These are phyloP conservation scores for Anoplius nigerrimus DNA, from an alignment of 2,888 invertebrate species.

Conservation along the genomic window DNA sequence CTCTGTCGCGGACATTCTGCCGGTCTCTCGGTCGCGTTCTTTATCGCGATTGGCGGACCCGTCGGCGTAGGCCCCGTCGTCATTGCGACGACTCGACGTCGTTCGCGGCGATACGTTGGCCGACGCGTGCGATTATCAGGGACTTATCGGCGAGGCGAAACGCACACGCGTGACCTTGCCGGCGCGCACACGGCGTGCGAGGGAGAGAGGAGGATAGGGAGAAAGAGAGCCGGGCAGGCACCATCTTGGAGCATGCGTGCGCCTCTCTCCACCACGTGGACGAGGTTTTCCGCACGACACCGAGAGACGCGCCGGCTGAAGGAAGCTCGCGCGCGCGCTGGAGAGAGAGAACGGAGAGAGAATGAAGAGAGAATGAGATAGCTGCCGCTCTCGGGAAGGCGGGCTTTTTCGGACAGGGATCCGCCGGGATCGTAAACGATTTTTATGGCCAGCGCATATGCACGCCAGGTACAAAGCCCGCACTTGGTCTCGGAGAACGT, in stretches of 20 bases:
- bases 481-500: background rate
- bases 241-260: slow-evolving; percentile 66
- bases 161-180: slow-evolving; percentile 65
- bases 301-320: slow-evolving; percentile 13
- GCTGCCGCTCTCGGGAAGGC: background rate
- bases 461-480: slow-evolving; percentile 22
- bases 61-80: slow-evolving; percentile 9
- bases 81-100: slow-evolving; percentile 32
- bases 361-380: no score
- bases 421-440: slow-evolving; percentile 13
- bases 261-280: slow-evolving; percentile 63
- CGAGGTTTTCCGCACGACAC: slow-evolving; percentile 54
- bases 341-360: no score
- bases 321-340: no score
- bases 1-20: background rate
- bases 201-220: no score
- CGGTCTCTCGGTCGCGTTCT: background rate
- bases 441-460: slow-evolving; percentile 26
- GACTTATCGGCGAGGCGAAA: slow-evolving; percentile 57
- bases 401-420: slow-evolving; percentile 4
- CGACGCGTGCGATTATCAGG: slow-evolving; percentile 48
- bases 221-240: slow-evolving; percentile 43
- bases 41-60: slow-evolving; percentile 14
- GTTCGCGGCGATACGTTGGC: slow-evolving; percentile 40
- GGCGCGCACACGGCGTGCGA: slow-evolving; percentile 48